These are phyloP conservation scores for Caenorhabditis imperialis DNA, from an alignment of 2,888 invertebrate species.

Conservation along the genomic window DNA sequence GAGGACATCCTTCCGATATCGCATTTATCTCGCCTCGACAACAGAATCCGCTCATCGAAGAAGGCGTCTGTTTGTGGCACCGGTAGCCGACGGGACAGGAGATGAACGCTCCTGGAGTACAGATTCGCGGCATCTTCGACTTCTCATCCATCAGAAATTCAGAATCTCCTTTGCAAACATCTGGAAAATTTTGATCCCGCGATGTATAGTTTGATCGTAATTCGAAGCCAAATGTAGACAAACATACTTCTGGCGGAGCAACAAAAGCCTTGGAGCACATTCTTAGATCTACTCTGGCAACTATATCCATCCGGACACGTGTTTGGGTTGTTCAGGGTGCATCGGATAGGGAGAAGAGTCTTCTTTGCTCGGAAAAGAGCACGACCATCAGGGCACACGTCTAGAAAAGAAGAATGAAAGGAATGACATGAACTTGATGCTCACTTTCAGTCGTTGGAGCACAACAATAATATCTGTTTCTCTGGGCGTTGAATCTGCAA, in stretches of 20 bases:
- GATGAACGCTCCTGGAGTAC: conserved; percentile 73
- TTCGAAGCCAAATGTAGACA: too few species aligned
- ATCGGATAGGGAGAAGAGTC: conserved; percentile 68
- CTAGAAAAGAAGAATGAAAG: conserved; percentile 50
- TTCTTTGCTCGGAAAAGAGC: conserved; percentile 69
- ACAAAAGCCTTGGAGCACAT: conserved; percentile 73
- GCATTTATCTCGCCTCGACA: conserved; percentile 73
- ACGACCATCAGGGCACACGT: conserved; percentile 73
- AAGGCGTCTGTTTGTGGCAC: conserved; percentile 62
- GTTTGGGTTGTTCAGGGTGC: conserved; percentile 69
- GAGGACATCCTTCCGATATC: conserved; percentile 74
- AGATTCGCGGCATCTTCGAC: conserved; percentile 73
- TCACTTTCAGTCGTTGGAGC: conserved; percentile 72
- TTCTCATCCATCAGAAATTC: conserved; percentile 73
- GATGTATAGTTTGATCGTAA: too few species aligned
- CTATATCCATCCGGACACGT: conserved; percentile 70
- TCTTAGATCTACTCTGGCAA: conserved; percentile 69
- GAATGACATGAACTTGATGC: background rate
- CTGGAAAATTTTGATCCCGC: conserved; percentile 51
- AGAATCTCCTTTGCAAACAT: conserved; percentile 69
- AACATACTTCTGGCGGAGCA: conserved; percentile 70
- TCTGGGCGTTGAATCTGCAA: conserved; percentile 70
- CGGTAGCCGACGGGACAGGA: conserved; percentile 71
- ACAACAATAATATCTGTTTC: conserved; percentile 75
- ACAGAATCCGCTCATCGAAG: conserved; percentile 68